Evolutionary conservation across 2,888 invertebrate species (phyloP), one percentile per base, ranked within the genome.

Genomic region (Lepidocyrtoides sp.): DNA sequence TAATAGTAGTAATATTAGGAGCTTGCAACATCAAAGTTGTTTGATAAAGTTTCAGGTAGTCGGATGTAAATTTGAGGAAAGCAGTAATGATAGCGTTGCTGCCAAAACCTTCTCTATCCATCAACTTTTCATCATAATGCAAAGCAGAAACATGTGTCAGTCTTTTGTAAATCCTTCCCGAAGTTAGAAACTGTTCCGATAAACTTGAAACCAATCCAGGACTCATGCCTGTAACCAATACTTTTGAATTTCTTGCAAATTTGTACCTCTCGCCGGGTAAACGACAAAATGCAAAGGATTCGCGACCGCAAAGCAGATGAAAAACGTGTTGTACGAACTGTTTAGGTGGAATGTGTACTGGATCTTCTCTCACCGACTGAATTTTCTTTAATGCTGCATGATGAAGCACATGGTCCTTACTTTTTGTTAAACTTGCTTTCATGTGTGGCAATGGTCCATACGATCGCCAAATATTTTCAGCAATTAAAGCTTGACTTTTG

Each of bases 1-100:
- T 91, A 17, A 94, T 84, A 2, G 93, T 83, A 10, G 20, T 26
- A 41, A 94, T 91, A 4, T 84, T 83, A 1, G 79, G 2, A 5
- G 91, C 82, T 29, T 92, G 93, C 2, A 94, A 26, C 94, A 94
- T 93, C 26, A 94, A 48, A 10, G 91, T 83, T 7, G 93, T 93
- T 29, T 94, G 91, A 69, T 93, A 94, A 10, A 93, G 60, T 51
- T 92, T 92, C 12, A 94, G 60, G 69, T 93, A 94, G 23, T 94
- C 92, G 8, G 91, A 86, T 20, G 92, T 89, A 85, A 92, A 94
- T 17, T 92, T 91, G 8, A 93, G 36, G 83, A 93, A 93, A 0
- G 92, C 63, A 0, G 81, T 84, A 20, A 85, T 91, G 8, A 94
- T 92, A n/a, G 91, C 82, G 29, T 86, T 91, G 0, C 60, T 51